phyloP scores from a whole-genome alignment of 2,113 vertebrate genomes.

The Calcarius ornatus region DNA sequence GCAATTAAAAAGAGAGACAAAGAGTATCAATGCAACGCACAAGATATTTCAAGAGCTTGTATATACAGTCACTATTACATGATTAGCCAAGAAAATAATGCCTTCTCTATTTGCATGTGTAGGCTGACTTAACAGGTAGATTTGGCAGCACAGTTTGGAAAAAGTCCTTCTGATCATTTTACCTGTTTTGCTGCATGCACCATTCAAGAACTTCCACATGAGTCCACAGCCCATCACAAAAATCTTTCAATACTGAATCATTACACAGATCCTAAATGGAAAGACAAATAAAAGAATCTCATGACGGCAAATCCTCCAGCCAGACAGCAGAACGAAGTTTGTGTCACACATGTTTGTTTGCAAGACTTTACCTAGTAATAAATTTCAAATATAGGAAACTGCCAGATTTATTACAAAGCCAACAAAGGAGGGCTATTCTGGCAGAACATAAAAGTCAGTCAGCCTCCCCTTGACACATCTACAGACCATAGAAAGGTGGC shows the following conservation, averaged over 20 bases:
- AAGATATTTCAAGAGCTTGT: background rate
- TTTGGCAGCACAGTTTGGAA: background rate
- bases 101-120: background rate
- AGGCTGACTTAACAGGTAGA: background rate
- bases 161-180: background rate
- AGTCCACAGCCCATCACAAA: slow-evolving; percentile 83
- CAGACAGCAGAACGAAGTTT: background rate
- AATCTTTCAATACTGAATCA: slow-evolving; percentile 85
- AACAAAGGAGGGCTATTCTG: background rate
- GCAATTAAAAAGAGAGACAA: background rate
- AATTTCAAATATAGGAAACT: background rate
- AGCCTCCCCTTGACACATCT: background rate
- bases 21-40: background rate
- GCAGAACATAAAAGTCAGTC: background rate
- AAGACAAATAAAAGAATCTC: background rate
- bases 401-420: background rate
- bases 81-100: background rate
- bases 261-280: slow-evolving; percentile 66
- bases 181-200: slow-evolving; percentile 87
- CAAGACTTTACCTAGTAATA: background rate
- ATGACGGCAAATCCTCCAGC: background rate
- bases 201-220: slow-evolving; percentile 90
- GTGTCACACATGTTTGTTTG: background rate
- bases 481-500: background rate
- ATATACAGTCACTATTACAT: background rate